Evolutionary conservation across 2,797 vertebrate species (phyloP).

Genomic region (Chaetophractus vellerosus): DNA sequence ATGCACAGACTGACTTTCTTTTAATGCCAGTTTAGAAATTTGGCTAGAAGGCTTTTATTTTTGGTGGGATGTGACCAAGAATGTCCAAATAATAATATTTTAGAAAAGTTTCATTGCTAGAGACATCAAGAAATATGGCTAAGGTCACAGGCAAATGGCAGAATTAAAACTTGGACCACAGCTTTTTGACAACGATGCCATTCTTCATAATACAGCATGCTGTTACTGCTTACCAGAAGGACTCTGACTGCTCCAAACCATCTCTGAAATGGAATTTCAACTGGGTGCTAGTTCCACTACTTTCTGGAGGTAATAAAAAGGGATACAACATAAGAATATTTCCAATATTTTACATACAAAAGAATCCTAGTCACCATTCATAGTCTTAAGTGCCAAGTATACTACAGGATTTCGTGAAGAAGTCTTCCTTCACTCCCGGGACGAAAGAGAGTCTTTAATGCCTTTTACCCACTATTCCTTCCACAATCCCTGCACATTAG

Average conservation of each 20-base stretch:
- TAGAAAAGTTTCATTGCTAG: conserved; percentile 59
- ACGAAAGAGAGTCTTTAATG: background rate
- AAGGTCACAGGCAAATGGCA: background rate
- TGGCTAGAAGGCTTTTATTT: background rate
- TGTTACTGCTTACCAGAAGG: background rate
- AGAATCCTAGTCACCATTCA: background rate
- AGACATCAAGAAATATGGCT: background rate
- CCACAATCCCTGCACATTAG: background rate
- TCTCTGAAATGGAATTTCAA: background rate
- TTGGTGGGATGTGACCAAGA: background rate
- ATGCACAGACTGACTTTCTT: conserved; percentile 1
- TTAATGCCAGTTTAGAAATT: conserved; percentile 33
- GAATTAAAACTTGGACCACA: conserved; percentile 18
- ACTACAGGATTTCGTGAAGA: background rate
- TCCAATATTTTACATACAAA: background rate
- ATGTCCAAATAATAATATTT: background rate
- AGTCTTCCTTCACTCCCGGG: background rate
- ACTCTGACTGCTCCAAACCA: background rate
- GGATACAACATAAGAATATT: background rate
- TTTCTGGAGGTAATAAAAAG: background rate
- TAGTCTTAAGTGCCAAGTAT: background rate
- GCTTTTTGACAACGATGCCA: background rate
- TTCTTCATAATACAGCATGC: background rate
- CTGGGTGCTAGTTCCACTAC: background rate
- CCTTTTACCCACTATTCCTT: background rate